Base-by-base conservation (phyloP, 2,113 vertebrate genomes). In the Apodemus speciosus region DNA sequence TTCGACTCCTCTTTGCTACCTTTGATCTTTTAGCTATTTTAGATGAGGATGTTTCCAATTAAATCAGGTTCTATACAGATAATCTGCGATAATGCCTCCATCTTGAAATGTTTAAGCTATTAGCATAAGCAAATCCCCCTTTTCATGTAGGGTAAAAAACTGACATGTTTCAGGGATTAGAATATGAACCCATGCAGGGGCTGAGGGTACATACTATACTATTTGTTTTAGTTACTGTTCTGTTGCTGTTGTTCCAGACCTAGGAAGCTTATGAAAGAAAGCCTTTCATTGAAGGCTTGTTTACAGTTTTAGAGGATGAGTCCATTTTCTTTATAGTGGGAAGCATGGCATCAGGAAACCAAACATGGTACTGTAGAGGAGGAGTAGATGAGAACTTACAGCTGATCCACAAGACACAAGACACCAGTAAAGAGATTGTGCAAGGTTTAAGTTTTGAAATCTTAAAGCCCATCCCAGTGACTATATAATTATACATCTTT, bases 1-100 rank as follows among this genome's bases (percentile, higher is more conserved):
- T 27, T 81, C 15, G 72, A 53, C 2, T 95, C 90, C 40, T 56
- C 18, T 87, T 95, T 13, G 91, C 72, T 95, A 40, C 21, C n/a
- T 91, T 91, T 95, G 49, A 92, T 1, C 18, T 43, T 79, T 53
- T 73, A 32, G 27, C 8, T 43, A 25, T 60, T 56, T 86, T 35
- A 86, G 73, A 92, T 30, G 62, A 89, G 8, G 38, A 95, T n/a
- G 2, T 6, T 40, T 93, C 32, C 43, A 60, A 91, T 20, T 83
- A 69, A 3, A 76, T 32, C 64, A 49, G 20, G 18, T 30, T 81
- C 21, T 30, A 88, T 4, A 13, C 9, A 53, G 16, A 77, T 94
- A 77, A 88, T 88, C 30, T 25, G 86, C 23, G 43, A 76, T 88
- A 81, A 85, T 49, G 2, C 60, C 21, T 66, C 43, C 27, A 89